Conservation (phyloP, 2,113 vertebrate genomes). For the Pseudorectes ferrugineus region DNA sequence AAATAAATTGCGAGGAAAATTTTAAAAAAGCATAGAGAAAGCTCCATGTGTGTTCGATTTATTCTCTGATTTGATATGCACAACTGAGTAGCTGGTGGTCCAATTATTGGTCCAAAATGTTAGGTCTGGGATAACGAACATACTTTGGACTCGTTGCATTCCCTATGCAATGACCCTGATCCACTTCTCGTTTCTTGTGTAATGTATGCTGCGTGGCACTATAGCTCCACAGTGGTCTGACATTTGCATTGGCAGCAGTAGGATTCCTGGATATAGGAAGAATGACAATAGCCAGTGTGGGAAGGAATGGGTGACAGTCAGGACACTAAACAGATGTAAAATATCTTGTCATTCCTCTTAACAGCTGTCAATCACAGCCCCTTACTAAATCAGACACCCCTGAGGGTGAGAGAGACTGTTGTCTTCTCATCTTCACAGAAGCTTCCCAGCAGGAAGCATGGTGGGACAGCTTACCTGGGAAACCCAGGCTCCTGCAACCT, state of each 20-base stretch:
- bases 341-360: slow-evolving; percentile 78
- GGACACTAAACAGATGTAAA: slow-evolving; percentile 82
- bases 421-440: slow-evolving; percentile 63
- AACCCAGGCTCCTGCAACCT: not conserved
- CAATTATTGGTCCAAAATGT: not conserved
- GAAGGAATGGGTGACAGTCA: slow-evolving; percentile 72
- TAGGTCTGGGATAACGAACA: slow-evolving; percentile 56
- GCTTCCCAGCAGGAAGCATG: slow-evolving; percentile 63
- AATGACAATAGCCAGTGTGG: slow-evolving; percentile 78
- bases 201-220: slow-evolving; percentile 60
- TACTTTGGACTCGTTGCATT: slow-evolving; percentile 64
- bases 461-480: slow-evolving; percentile 68
- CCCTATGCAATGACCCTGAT: slow-evolving; percentile 61
- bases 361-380: slow-evolving; percentile 75
- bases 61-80: not conserved
- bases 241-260: slow-evolving; percentile 59
- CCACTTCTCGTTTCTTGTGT: slow-evolving; percentile 51
- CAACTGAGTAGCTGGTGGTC: not conserved
- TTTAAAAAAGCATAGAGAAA: not conserved
- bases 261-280: slow-evolving; percentile 64
- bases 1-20: not conserved
- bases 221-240: slow-evolving; percentile 67
- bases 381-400: slow-evolving; percentile 67
- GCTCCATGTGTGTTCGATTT: not conserved
- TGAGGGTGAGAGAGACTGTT: slow-evolving; percentile 50